A percentile compares a stretch with the other conserved stretches of the same genome.
phyloP scores from a whole-genome alignment of 2,113 vertebrate species.

The Poicephalus gulielmi region DNA sequence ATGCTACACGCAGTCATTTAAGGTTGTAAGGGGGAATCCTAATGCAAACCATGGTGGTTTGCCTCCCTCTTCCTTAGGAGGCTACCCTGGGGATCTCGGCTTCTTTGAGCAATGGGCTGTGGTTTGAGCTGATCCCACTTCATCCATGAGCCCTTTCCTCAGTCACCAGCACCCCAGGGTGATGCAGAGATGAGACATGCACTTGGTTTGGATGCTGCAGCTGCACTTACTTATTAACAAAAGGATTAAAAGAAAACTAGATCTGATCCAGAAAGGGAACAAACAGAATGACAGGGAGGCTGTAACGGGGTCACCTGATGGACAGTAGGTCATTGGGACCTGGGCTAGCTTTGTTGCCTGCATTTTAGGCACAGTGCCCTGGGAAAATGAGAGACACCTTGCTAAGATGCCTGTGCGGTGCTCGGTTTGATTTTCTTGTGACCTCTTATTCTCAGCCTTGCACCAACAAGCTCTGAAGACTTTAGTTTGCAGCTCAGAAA shows the following conservation, averaged over 20 bases:
- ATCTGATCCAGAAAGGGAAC: not conserved
- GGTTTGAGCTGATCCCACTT: not conserved
- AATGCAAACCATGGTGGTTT: rapidly evolving
- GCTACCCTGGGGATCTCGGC: not conserved
- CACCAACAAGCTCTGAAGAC: not conserved
- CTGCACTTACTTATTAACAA: not conserved
- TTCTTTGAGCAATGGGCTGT: not conserved
- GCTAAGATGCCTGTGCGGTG: not conserved
- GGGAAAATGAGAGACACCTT: not conserved
- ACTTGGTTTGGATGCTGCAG: not conserved
- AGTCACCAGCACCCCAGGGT: not conserved
- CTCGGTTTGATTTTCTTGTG: not conserved
- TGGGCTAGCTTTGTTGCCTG: rapidly evolving
- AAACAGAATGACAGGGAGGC: not conserved
- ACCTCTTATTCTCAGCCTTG: not conserved
- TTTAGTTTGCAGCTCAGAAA: not conserved
- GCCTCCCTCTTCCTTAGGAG: not conserved
- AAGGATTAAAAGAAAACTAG: not conserved
- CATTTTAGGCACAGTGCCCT: not conserved
- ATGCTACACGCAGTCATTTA: rapidly evolving
- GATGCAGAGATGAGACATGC: rapidly evolving
- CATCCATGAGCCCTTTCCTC: not conserved
- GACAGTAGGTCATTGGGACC: not conserved
- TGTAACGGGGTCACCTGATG: rapidly evolving
- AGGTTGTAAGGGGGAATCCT: not conserved